Conservation (phyloP, 2,888 invertebrate genomes). For the Athalia circularis region DNA sequence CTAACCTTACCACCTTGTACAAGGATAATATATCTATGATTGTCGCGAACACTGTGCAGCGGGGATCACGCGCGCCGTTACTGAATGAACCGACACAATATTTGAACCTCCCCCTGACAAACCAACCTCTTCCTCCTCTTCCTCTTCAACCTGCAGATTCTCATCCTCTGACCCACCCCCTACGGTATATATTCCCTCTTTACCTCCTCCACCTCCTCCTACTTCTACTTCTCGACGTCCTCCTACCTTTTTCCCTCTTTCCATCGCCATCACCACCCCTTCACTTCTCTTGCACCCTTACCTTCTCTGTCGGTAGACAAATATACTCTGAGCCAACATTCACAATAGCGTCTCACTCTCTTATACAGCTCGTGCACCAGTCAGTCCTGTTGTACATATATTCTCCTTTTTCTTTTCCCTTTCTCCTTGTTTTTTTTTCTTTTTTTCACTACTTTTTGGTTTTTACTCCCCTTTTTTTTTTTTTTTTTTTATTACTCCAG, state of each 20-base stretch:
- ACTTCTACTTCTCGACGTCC: slow-evolving; percentile 23
- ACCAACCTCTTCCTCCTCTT: slow-evolving; percentile 23
- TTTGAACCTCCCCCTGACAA: slow-evolving; percentile 51
- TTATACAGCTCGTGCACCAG: slow-evolving; percentile 32
- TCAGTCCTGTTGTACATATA: slow-evolving; percentile 36
- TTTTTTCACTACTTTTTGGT: slow-evolving; percentile 32
- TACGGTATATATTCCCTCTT: slow-evolving; percentile 23
- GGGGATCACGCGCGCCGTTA: slow-evolving; percentile 49
- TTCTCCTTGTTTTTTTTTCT: slow-evolving; percentile 41
- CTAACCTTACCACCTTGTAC: slow-evolving; percentile 51
- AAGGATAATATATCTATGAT: slow-evolving; percentile 64
- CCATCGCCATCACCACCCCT: slow-evolving; percentile 51
- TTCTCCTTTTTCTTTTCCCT: slow-evolving; percentile 44
- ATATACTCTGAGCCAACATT: slow-evolving; percentile 59
- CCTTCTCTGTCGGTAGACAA: slow-evolving; percentile 40
- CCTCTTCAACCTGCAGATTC: too few species aligned
- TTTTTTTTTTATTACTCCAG: slow-evolving; percentile 31
- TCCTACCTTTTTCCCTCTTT: slow-evolving; percentile 46
- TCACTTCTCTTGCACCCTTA: slow-evolving; percentile 42
- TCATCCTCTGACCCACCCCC: background rate
- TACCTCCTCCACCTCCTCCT: slow-evolving; percentile 46
- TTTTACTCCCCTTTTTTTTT: slow-evolving; percentile 13
- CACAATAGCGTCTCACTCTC: slow-evolving; percentile 56
- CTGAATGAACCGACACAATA: slow-evolving; percentile 60
- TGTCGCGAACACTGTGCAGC: slow-evolving; percentile 40